Conservation (phyloP, 1,140 invertebrate species). For the Tetragonula clypearis region DNA sequence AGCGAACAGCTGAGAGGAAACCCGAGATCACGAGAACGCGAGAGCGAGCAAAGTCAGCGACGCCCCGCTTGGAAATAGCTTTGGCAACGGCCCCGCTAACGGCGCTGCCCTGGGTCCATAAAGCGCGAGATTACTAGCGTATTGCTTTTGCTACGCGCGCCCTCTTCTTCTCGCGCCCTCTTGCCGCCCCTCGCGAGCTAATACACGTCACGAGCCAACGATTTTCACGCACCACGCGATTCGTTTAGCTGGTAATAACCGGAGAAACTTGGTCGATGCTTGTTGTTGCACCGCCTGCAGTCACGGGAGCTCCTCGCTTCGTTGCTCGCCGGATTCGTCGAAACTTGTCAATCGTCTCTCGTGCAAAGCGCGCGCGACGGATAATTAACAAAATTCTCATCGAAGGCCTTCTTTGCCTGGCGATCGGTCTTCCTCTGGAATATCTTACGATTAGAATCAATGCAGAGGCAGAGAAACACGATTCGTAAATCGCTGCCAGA, state of each 20-base stretch:
- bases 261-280: neutral
- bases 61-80: constrained; percentile 46
- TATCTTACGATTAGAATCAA: too few relatives aligned
- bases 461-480: too few relatives aligned
- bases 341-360: neutral
- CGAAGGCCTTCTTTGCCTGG: too few relatives aligned
- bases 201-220: constrained; percentile 50
- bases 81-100: constrained; percentile 43
- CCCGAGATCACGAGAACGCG: constrained; percentile 23
- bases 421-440: too few relatives aligned
- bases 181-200: neutral
- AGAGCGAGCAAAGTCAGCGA: constrained; percentile 22
- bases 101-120: constrained; percentile 45
- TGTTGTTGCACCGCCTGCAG: neutral
- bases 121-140: constrained; percentile 50
- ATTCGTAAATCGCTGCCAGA: too few relatives aligned
- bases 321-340: neutral
- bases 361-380: too few relatives aligned
- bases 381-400: too few relatives aligned
- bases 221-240: constrained; percentile 6
- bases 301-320: too few relatives aligned
- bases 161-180: constrained; percentile 26
- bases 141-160: constrained; percentile 45
- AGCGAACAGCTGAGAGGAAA: constrained; percentile 44
- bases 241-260: constrained; percentile 34